Evolutionary conservation across 2,113 vertebrate genomes (phyloP).

Genomic region (Pontoporia blainvillei): DNA sequence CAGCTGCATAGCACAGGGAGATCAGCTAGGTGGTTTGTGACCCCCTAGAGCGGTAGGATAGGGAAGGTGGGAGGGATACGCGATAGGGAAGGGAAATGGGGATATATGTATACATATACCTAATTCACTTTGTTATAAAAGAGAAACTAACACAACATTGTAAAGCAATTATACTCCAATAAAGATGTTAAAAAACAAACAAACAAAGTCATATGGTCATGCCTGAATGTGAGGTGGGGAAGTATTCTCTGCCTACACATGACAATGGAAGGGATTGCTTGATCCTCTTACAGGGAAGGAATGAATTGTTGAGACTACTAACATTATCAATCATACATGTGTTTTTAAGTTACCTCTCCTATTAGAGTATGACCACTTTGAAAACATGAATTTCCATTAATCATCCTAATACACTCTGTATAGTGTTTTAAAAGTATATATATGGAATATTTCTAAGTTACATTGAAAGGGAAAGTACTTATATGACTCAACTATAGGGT

Average conservation of each 20-base stretch:
- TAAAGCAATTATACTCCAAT: too few species aligned
- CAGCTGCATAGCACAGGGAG: too few species aligned
- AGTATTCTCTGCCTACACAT: accelerated
- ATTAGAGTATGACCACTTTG: neutral
- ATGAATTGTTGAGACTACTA: neutral
- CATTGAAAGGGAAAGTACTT: neutral
- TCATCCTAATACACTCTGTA: neutral
- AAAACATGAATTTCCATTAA: neutral
- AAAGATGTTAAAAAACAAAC: too few species aligned
- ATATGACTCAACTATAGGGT: neutral
- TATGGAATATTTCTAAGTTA: neutral
- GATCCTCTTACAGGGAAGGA: neutral
- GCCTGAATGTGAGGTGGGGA: neutral
- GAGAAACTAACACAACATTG: too few species aligned
- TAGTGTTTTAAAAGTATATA: neutral
- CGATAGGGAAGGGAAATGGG: too few species aligned
- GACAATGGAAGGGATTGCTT: neutral
- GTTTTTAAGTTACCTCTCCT: neutral
- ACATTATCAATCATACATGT: neutral
- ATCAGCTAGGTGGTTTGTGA: too few species aligned
- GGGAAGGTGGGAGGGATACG: too few species aligned
- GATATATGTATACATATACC: too few species aligned
- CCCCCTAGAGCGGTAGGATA: too few species aligned
- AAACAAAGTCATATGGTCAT: neutral
- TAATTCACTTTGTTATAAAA: too few species aligned